Conservation (phyloP, 2,888 invertebrate genomes). For the Thymelicus acteon region DNA sequence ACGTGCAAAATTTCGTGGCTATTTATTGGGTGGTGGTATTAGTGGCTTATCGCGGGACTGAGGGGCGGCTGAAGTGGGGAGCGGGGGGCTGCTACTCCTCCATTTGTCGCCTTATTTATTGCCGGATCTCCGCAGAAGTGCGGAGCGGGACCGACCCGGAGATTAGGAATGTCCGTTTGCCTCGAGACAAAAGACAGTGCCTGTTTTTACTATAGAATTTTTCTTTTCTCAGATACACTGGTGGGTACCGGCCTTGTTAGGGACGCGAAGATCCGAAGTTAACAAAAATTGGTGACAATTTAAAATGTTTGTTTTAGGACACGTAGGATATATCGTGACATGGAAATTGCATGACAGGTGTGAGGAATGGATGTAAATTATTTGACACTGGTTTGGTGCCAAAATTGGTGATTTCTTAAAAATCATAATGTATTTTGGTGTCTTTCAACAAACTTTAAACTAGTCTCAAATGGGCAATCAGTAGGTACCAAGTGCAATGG, state of each 20-base stretch:
- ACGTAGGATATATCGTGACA: too few relatives aligned
- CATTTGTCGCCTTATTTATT: slow-evolving; percentile 27
- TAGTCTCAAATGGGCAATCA: too few relatives aligned
- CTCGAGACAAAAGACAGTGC: not conserved
- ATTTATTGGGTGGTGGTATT: slow-evolving; percentile 26
- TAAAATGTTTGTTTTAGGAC: too few relatives aligned
- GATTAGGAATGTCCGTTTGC: slow-evolving; percentile 12
- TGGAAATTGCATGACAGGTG: too few relatives aligned
- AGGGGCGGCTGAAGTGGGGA: not conserved
- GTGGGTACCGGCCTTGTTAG: not conserved
- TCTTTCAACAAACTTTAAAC: too few relatives aligned
- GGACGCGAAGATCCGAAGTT: too few relatives aligned
- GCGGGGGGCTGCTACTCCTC: not conserved
- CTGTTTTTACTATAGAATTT: not conserved
- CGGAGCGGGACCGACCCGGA: not conserved
- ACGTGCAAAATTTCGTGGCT: slow-evolving; percentile 19
- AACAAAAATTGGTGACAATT: too few relatives aligned
- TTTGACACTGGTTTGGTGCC: too few relatives aligned
- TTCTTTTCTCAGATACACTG: not conserved
- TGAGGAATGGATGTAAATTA: too few relatives aligned
- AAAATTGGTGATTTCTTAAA: too few relatives aligned
- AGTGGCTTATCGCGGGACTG: slow-evolving; percentile 22
- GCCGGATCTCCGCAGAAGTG: slow-evolving; percentile 13
- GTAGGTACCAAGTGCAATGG: too few relatives aligned
- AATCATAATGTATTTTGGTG: too few relatives aligned